phyloP scores from a whole-genome alignment of 2,797 vertebrate species.

The Pristis pectinata region DNA sequence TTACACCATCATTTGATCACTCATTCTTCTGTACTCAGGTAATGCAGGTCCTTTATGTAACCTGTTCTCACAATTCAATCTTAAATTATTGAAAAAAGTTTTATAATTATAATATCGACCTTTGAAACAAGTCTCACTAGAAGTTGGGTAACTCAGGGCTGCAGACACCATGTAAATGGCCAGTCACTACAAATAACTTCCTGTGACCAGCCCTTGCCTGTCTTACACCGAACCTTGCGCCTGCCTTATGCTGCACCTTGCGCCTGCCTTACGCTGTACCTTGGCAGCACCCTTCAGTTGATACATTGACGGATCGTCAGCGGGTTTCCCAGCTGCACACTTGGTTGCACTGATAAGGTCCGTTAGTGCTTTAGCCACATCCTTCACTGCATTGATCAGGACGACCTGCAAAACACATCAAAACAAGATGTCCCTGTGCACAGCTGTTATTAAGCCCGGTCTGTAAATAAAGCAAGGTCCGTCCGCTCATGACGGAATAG shows the following conservation, averaged over 20 bases:
- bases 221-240: not conserved
- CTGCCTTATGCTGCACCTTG: too few relatives aligned
- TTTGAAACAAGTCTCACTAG: not conserved
- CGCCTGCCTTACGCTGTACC: constrained; percentile 54
- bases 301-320: constrained; percentile 97
- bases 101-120: not conserved
- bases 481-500: too few relatives aligned
- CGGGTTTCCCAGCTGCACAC: constrained; percentile 88
- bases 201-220: not conserved
- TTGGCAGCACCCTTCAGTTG: constrained; percentile 97
- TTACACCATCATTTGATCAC: not conserved
- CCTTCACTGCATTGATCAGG: constrained; percentile 93
- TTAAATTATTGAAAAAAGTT: constrained; percentile 42
- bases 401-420: constrained; percentile 70
- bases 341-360: constrained; percentile 96
- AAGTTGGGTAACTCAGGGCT: not conserved
- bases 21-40: not conserved
- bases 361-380: constrained; percentile 93
- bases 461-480: not conserved
- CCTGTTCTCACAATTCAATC: not conserved
- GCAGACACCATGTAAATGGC: not conserved
- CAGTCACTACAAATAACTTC: not conserved
- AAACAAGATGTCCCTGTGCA: too few relatives aligned
- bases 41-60: not conserved
- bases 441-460: not conserved